Conservation (phyloP, 2,888 invertebrate species). For the Metopia argyrocephala region DNA sequence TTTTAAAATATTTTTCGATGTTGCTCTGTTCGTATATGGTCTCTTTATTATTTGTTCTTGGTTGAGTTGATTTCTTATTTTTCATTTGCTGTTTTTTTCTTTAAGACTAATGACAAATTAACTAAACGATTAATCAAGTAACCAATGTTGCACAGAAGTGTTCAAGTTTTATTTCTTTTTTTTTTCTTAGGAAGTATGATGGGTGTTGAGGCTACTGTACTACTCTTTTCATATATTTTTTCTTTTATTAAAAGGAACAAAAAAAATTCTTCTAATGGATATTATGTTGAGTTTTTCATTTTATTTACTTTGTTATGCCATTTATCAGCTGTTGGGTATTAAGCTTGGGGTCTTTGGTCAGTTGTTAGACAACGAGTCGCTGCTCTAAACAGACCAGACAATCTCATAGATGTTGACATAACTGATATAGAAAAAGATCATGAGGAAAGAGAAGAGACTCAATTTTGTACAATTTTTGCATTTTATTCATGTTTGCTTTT, state of each 20-base stretch:
- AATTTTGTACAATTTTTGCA: not conserved
- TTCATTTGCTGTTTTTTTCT: not conserved
- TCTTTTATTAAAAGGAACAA: constrained; percentile 1
- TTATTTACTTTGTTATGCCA: not conserved
- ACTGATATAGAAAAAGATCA: not conserved
- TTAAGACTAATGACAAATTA: constrained; percentile 56
- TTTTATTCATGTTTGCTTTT: constrained; percentile 7
- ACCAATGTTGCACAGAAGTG: constrained; percentile 16
- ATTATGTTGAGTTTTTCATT: not conserved
- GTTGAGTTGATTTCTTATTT: not conserved
- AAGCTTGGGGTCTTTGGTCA: constrained; percentile 30
- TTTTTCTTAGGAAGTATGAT: not conserved
- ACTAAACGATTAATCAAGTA: constrained; percentile 57
- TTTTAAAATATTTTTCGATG: not conserved
- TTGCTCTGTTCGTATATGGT: too few relatives aligned
- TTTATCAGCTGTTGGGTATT: not conserved
- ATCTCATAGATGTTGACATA: constrained; percentile 21
- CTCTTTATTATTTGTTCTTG: not conserved
- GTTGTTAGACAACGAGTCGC: constrained; percentile 51
- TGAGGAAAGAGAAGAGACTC: too few relatives aligned
- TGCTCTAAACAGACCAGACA: constrained; percentile 52
- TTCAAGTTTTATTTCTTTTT: not conserved
- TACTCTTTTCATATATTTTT: not conserved
- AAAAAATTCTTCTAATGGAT: constrained; percentile 45
- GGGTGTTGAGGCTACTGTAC: not conserved